Evolutionary conservation across 2,113 vertebrate genomes (phyloP).

Genomic region (Petroica traversi): DNA sequence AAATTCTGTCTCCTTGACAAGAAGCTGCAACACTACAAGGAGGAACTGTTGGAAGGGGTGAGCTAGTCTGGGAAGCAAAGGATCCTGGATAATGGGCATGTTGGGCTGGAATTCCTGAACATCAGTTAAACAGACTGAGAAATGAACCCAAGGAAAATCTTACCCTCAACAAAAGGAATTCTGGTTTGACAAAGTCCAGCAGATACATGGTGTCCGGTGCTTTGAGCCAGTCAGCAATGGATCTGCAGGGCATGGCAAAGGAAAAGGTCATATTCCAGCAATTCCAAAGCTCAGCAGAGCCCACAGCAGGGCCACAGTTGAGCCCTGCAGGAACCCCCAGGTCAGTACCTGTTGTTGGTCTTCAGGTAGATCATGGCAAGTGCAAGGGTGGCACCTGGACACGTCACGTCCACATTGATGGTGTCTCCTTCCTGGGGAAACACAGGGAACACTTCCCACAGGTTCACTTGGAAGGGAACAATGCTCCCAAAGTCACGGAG

Average conservation of each 20-base stretch:
- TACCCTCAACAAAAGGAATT: conserved; percentile 95
- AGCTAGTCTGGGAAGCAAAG: not conserved
- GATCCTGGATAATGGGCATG: not conserved
- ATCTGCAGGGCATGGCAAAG: conserved; percentile 71
- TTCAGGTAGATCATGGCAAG: conserved; percentile 99
- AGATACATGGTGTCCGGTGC: conserved; percentile 98
- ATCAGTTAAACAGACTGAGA: not conserved
- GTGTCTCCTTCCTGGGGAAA: conserved; percentile 91
- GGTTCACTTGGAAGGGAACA: not conserved
- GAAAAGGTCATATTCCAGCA: not conserved
- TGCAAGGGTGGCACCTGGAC: conserved; percentile 93
- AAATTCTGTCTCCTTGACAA: not conserved
- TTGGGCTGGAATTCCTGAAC: not conserved
- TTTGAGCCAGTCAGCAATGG: conserved; percentile 96
- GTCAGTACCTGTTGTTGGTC: conserved; percentile 93
- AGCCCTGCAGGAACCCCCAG: not conserved
- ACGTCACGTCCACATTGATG: conserved; percentile 97
- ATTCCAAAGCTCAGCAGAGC: not conserved
- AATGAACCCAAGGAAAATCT: not conserved
- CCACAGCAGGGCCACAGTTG: fast-evolving
- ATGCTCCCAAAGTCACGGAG: not conserved
- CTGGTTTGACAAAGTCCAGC: conserved; percentile 96
- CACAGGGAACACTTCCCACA: not conserved
- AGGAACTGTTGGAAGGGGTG: not conserved
- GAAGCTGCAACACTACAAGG: not conserved